Base-by-base conservation (phyloP, 1,140 invertebrate species). In the Cotesia glomerata region DNA sequence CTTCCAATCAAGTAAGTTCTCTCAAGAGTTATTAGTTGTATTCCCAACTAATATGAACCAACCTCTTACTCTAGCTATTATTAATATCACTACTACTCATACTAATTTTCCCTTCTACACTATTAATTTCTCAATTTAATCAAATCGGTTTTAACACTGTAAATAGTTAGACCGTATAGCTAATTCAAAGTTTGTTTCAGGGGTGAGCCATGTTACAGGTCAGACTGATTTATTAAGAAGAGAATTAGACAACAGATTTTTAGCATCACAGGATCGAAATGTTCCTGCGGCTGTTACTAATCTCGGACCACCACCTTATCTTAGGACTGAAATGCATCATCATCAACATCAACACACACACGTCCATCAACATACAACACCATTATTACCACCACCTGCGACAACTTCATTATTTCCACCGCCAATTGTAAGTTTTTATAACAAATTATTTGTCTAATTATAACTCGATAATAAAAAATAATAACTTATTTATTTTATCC, bases 281-380 rank as follows among this genome's bases (percentile, higher is more conserved):
- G 84, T 89, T 51, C 81, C 88, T 78, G 86, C 90, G 69, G 88
- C 88, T 36, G 85, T 88, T 45, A 79, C 79, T 32, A 83, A 86
- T 79, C 72, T 87, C 32, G 83, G 77, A 54, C 85, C 74, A 86
- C 90, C 58, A 39, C 91, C 93, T 16, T 95, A 93, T 82, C 87
- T 94, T 76, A 90, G 95, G 75, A 93, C 93, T 9, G 94, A 96
- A 85, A 92, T 95, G 90, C 95, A 96, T 85, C 95, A 96, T 87
- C 95, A 96, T 88, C 94, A 96, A 83, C 94, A 96, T 86, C 94
- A 95, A 79, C 94, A 95, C 84, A 95, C 94, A 32, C 95, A 97
- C 85, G 93, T 96, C 74, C 95, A 97, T 88, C 95, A 95, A 83
- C 94, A 94, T 79, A 91, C 93, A 79, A 89, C 91, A 76, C 89